Percentiles rank a stretch among this genome's conserved stretches.
Conservation (phyloP, 2,797 vertebrate species). For the Sitta carolinensis region DNA sequence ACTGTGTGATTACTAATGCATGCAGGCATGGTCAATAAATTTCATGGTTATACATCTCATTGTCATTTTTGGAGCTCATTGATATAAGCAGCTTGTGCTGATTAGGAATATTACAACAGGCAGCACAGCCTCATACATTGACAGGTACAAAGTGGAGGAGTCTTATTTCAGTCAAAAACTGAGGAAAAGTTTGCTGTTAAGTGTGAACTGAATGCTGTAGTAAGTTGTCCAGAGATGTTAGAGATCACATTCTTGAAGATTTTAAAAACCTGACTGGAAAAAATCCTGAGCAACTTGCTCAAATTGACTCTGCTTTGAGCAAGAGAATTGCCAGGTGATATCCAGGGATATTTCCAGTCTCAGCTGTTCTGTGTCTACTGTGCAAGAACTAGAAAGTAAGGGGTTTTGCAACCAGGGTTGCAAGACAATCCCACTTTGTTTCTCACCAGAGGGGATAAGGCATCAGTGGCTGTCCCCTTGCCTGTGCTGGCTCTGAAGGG, state of each 20-base stretch:
- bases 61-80: constrained; percentile 30
- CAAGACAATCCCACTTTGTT: background rate
- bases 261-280: background rate
- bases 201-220: background rate
- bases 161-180: background rate
- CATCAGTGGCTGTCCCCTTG: background rate
- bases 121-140: background rate
- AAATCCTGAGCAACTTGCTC: background rate
- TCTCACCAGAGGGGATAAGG: background rate
- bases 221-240: background rate
- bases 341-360: background rate
- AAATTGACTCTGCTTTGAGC: background rate
- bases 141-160: background rate
- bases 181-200: background rate
- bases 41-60: constrained; percentile 35
- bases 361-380: background rate
- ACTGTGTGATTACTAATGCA: constrained; percentile 47
- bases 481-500: no score
- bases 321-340: background rate
- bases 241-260: background rate
- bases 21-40: constrained; percentile 33
- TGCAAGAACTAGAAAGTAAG: background rate
- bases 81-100: constrained; percentile 14
- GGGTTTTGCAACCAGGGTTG: background rate
- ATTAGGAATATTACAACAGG: background rate